Conservation (phyloP, 2,113 vertebrate genomes). For the Dipodomys spectabilis region DNA sequence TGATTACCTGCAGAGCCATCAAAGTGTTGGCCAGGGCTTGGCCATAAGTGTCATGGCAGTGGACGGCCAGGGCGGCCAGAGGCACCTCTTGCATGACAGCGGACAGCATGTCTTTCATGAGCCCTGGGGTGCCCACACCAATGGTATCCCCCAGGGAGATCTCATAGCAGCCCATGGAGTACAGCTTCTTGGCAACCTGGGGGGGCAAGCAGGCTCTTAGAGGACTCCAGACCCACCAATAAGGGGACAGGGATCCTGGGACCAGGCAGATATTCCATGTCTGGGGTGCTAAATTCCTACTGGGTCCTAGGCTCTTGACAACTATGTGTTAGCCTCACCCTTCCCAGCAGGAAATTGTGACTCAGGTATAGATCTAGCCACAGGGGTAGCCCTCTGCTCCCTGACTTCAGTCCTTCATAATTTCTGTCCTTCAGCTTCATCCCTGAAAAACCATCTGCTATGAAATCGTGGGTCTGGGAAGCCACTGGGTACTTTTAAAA, state of each 20-base stretch:
- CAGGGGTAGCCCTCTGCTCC: fast-evolving
- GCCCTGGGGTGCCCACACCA: slow-evolving; percentile 94
- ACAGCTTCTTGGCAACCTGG: slow-evolving; percentile 95
- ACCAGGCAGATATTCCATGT: background rate
- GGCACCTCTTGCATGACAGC: slow-evolving; percentile 93
- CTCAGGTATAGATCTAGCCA: background rate
- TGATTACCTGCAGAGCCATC: slow-evolving; percentile 93
- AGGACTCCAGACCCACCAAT: background rate
- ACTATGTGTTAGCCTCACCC: background rate
- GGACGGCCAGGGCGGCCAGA: slow-evolving; percentile 92
- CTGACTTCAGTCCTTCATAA: background rate
- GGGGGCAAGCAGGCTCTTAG: background rate
- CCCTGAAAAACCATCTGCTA: background rate
- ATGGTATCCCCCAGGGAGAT: slow-evolving; percentile 98
- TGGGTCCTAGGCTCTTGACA: background rate
- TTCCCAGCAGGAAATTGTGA: background rate
- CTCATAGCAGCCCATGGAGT: slow-evolving; percentile 98
- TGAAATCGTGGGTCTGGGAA: background rate
- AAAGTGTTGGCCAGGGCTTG: slow-evolving; percentile 98
- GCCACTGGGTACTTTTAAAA: background rate
- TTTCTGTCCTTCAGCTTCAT: background rate
- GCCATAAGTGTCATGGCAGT: slow-evolving; percentile 98
- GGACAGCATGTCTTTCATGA: slow-evolving; percentile 94
- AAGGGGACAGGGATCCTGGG: background rate
- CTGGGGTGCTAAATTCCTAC: background rate